phyloP scores from a whole-genome alignment of 2,113 vertebrate species.

The Dinomys branickii region DNA sequence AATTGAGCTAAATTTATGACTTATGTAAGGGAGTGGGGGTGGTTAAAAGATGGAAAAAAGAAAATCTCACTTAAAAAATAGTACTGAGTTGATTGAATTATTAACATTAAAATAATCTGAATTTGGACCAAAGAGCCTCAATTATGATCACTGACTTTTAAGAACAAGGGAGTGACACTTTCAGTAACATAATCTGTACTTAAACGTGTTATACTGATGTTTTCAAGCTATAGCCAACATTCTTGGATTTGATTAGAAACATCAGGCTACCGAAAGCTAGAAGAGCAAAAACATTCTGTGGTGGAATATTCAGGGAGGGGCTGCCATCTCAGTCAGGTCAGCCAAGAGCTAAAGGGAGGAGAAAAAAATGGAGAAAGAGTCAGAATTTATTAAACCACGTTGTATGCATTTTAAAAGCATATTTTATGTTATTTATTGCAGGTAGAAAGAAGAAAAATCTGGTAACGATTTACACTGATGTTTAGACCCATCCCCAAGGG shows the following conservation, averaged over 20 bases:
- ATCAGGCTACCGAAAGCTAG: constrained; percentile 74
- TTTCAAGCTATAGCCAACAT: constrained; percentile 46
- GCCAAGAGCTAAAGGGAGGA: constrained; percentile 77
- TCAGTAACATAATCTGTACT: constrained; percentile 25
- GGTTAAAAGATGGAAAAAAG: not conserved
- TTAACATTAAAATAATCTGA: not conserved
- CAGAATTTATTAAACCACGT: constrained; percentile 74
- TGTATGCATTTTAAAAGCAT: constrained; percentile 65
- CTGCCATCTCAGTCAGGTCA: constrained; percentile 71
- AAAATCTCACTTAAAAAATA: not conserved
- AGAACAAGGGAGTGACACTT: constrained; percentile 26
- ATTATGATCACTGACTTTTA: not conserved
- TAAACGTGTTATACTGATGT: not conserved
- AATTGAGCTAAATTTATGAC: constrained; percentile 15
- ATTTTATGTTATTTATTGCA: constrained; percentile 78
- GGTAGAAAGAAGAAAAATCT: constrained; percentile 82
- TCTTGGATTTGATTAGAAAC: constrained; percentile 77
- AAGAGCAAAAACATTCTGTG: constrained; percentile 49
- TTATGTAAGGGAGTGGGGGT: not conserved
- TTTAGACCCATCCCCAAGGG: constrained; percentile 31
- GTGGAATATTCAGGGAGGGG: constrained; percentile 68
- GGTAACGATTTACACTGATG: constrained; percentile 74
- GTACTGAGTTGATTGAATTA: not conserved
- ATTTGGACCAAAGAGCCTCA: not conserved
- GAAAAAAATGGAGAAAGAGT: constrained; percentile 50